Conservation (phyloP, 2,113 vertebrate species). For the Plotosus lineatus region DNA sequence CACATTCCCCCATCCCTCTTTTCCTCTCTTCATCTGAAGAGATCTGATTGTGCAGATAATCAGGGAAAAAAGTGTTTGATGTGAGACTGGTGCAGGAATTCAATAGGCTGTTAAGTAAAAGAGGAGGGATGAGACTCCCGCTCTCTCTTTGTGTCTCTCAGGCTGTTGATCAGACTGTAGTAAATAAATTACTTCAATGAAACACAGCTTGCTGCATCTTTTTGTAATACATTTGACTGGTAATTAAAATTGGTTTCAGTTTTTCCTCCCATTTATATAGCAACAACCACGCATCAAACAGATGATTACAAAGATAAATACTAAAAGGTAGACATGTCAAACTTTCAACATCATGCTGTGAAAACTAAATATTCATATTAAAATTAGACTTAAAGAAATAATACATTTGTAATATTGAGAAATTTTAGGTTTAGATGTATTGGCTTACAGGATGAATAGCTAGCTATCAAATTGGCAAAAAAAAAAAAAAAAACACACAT, state of each 20-base stretch:
- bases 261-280: neutral
- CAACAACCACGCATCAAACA: neutral
- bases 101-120: slow-evolving; percentile 72
- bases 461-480: neutral
- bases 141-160: slow-evolving; percentile 2
- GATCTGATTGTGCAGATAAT: slow-evolving; percentile 86
- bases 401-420: neutral
- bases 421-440: neutral
- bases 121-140: slow-evolving; percentile 63
- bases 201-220: neutral
- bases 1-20: slow-evolving; percentile 76
- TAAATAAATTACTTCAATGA: neutral
- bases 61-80: slow-evolving; percentile 85
- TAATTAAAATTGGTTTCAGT: neutral
- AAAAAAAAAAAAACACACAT: neutral
- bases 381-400: neutral
- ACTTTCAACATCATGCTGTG: neutral
- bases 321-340: neutral
- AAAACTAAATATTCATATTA: neutral
- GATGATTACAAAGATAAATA: neutral
- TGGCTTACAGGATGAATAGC: neutral
- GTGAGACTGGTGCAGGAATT: slow-evolving; percentile 82
- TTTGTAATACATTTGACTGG: neutral
- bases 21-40: slow-evolving; percentile 72
- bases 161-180: neutral